These are phyloP conservation scores for Fregetta grallaria DNA, from an alignment of 2,113 vertebrate genomes.

Conservation along the genomic window DNA sequence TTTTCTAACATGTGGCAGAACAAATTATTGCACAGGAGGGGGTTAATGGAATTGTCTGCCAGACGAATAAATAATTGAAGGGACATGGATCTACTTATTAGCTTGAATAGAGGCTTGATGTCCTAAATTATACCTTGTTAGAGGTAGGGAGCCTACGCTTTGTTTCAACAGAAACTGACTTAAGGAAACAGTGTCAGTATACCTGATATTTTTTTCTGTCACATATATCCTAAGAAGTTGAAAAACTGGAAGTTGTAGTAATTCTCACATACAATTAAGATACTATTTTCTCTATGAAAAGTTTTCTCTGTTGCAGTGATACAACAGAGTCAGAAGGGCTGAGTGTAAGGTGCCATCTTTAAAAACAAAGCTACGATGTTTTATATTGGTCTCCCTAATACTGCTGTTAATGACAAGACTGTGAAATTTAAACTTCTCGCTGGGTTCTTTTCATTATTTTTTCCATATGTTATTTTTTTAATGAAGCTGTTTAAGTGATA, in stretches of 20 bases:
- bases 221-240: neutral
- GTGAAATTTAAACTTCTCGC: neutral
- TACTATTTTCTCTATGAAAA: neutral
- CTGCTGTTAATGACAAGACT: neutral
- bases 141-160: neutral
- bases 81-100: conserved; percentile 64
- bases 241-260: neutral
- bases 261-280: neutral
- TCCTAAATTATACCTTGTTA: conserved; percentile 74
- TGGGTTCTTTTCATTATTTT: neutral
- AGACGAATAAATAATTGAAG: conserved; percentile 70
- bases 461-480: neutral
- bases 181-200: neutral
- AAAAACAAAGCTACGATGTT: neutral
- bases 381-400: neutral
- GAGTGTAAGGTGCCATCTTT: neutral
- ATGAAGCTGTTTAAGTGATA: neutral
- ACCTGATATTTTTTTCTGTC: conserved; percentile 32
- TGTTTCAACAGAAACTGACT: conserved; percentile 40
- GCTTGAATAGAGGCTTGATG: conserved; percentile 52
- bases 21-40: conserved; percentile 72
- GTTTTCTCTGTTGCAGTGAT: neutral
- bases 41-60: conserved; percentile 71
- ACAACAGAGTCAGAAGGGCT: neutral
- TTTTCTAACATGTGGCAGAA: conserved; percentile 68